These are phyloP conservation scores for Baccha elongata DNA, from an alignment of 2,888 invertebrate genomes.

Conservation along the genomic window DNA sequence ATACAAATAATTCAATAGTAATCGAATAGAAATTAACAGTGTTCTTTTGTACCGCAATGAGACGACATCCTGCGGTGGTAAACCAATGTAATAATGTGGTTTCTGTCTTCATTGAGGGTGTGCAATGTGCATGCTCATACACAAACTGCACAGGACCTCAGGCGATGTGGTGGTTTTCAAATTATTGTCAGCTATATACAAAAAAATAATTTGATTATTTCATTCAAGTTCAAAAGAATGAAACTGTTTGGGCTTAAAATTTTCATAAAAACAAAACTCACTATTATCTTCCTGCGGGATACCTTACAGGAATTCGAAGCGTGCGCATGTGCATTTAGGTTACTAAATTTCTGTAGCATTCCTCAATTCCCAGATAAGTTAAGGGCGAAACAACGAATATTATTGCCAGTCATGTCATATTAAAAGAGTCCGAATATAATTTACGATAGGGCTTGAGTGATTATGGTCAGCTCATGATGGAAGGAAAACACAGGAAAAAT, in stretches of 20 bases:
- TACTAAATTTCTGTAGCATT: background rate
- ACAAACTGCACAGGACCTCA: conserved; percentile 40
- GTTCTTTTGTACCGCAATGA: conserved; percentile 55
- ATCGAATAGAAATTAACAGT: conserved; percentile 66
- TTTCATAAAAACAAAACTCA: conserved; percentile 23
- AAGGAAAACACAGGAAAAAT: conserved; percentile 7
- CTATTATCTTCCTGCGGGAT: conserved; percentile 1
- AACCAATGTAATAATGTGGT: conserved; percentile 54
- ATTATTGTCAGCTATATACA: conserved; percentile 59
- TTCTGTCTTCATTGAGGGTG: conserved; percentile 39
- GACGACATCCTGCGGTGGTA: conserved; percentile 64
- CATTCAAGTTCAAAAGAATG: conserved; percentile 31
- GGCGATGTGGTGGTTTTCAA: conserved; percentile 46
- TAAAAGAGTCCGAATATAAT: conserved; percentile 57
- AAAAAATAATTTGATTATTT: conserved; percentile 67
- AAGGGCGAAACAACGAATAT: conserved; percentile 60
- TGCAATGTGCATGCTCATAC: conserved; percentile 10
- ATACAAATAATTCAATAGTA: conserved; percentile 62
- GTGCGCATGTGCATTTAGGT: conserved; percentile 61
- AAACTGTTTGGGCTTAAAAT: conserved; percentile 24
- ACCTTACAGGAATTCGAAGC: conserved; percentile 60
- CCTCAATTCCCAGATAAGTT: conserved; percentile 23
- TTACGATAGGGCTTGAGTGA: conserved; percentile 67
- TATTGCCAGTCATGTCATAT: conserved; percentile 60
- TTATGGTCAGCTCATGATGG: conserved; percentile 52